phyloP scores from a whole-genome alignment of 1,140 invertebrate genomes.

The Wiebesia pumilae region DNA sequence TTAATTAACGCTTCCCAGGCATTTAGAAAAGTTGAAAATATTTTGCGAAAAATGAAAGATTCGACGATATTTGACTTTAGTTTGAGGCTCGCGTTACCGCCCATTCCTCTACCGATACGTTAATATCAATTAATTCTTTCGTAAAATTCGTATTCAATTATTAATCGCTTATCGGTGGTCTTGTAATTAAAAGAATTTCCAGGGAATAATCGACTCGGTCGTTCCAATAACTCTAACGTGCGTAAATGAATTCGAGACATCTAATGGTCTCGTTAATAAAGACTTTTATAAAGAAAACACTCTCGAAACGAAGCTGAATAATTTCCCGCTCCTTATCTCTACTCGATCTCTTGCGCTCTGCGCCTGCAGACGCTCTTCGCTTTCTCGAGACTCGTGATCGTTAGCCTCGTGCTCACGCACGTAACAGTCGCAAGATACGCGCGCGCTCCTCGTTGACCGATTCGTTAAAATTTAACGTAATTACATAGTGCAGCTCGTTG shows the following conservation, averaged over 20 bases:
- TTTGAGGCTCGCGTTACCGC: no score
- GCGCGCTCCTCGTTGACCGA: constrained; percentile 25
- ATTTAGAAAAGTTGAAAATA: no score
- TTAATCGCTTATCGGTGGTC: neutral
- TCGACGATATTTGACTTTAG: no score
- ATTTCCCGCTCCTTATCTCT: constrained; percentile 22
- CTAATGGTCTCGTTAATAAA: neutral
- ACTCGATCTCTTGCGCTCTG: neutral
- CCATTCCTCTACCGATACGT: no score
- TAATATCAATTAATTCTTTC: no score
- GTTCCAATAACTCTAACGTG: neutral
- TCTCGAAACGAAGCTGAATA: neutral
- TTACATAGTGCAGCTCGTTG: constrained; percentile 9
- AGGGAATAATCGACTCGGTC: neutral
- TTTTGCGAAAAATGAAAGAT: no score
- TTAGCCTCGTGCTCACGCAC: neutral
- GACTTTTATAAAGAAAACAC: neutral
- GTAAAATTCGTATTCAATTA: no score
- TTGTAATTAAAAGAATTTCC: neutral
- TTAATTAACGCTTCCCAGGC: no score
- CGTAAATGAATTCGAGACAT: neutral
- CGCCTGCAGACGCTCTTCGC: neutral
- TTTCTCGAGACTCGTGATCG: neutral
- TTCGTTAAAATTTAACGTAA: constrained; percentile 51
- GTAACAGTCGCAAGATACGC: neutral